Base-by-base conservation (phyloP, 2,797 vertebrate species). In the Pseudocheirus occidentalis region DNA sequence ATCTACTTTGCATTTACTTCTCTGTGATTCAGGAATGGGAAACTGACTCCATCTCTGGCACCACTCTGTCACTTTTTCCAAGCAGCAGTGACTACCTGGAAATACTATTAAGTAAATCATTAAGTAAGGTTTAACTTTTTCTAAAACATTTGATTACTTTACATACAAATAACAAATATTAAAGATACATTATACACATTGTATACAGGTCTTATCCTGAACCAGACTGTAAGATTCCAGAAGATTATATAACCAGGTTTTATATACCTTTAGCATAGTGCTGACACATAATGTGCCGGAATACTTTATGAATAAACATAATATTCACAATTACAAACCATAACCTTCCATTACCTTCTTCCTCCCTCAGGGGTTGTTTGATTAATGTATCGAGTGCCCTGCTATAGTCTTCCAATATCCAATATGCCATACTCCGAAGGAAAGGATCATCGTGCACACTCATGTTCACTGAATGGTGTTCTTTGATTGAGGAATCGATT, bases 391-490 rank as follows among this genome's bases (percentile, higher is more conserved):
- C 99, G 98, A 99, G 98, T 66, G 99, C 99, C 95, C 96, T 98
- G 97, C 99, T 99, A 98, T 99, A 99, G 97, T 99, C 99, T 98
- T 99, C 99, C 96, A 99, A 98, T 96, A 99, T 99, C 99, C 99
- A 99, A 97, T 99, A 98, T n/a, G 99, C 99, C 99, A 99, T 99
- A 98, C 99, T 99, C 73, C 99, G 99, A 62, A 99, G 98, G 98
- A 99, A 99, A 27, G 99, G 99, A 98, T 99, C 99, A 92, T 93
- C 97, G 95, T 99, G 99, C 93, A 98, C 97, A 14, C 96, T 98
- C 98, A 99, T 97, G 1, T 97, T 98, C 97, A 99, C 99, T 97
- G 99, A 97, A 50, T 55, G 98, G 54, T 94, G 95, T 57, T 98
- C 98, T 95, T 95, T 98, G 93, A 98, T 98, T 98, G 98, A 95